Evolutionary conservation across 2,888 invertebrate species (phyloP).

Genomic region (Dorcus parallelipipedus): DNA sequence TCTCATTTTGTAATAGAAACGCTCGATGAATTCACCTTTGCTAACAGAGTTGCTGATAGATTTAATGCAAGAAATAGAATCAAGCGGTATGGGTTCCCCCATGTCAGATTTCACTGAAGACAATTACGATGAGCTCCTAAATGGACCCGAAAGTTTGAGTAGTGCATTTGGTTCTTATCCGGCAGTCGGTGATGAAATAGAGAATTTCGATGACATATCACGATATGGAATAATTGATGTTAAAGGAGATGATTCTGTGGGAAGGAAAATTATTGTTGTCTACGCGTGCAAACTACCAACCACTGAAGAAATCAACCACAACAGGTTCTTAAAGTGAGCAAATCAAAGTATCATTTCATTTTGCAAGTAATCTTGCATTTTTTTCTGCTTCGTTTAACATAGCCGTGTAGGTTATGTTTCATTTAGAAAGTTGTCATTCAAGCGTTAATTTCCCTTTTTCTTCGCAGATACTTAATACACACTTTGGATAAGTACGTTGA

Average conservation of each 20-base stretch:
- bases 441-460: slow-evolving; percentile 1
- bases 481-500: slow-evolving; percentile 97
- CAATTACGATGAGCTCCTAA: slow-evolving; percentile 83
- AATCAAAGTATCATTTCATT: neutral
- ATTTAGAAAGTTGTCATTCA: neutral
- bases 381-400: neutral
- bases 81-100: slow-evolving; percentile 59
- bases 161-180: slow-evolving; percentile 46
- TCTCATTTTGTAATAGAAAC: neutral
- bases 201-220: slow-evolving; percentile 59
- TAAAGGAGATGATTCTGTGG: slow-evolving; percentile 79
- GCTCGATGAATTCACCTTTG: neutral
- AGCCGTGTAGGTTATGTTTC: neutral
- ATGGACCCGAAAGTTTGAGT: slow-evolving; percentile 51
- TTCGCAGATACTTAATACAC: slow-evolving; percentile 81
- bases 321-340: slow-evolving; percentile 65
- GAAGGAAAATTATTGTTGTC: slow-evolving; percentile 92
- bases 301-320: slow-evolving; percentile 52
- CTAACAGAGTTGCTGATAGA: slow-evolving; percentile 34
- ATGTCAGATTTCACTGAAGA: slow-evolving; percentile 87
- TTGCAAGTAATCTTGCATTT: neutral
- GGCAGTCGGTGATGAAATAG: slow-evolving; percentile 61
- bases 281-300: slow-evolving; percentile 81
- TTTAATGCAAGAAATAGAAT: slow-evolving; percentile 43
- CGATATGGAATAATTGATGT: slow-evolving; percentile 77